phyloP scores from a whole-genome alignment of 1,140 invertebrate species.

The Philopotamus ludificatus region DNA sequence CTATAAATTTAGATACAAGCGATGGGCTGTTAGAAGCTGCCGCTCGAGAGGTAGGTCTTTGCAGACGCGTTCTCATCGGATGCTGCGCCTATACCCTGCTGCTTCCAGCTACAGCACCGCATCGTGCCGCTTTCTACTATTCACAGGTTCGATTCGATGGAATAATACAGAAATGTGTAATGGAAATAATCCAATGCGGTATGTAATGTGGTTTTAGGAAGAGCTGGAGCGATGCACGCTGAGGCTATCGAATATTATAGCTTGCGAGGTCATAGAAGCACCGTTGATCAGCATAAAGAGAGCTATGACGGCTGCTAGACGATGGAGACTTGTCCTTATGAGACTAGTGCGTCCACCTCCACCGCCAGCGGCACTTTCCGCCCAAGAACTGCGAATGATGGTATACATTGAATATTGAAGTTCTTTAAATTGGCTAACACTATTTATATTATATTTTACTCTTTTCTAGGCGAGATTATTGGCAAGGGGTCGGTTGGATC shows the following conservation, averaged over 20 bases:
- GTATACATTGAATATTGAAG: constrained; percentile 22
- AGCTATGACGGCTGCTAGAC: constrained; percentile 13
- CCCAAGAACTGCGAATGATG: constrained; percentile 36
- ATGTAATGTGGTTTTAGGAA: constrained; percentile 18
- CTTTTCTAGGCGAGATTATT: constrained; percentile 28
- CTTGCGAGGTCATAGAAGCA: constrained; percentile 35
- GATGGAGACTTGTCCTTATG: constrained; percentile 34
- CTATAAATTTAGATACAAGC: constrained; percentile 24
- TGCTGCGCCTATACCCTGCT: constrained; percentile 32
- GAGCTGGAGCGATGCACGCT: constrained; percentile 34
- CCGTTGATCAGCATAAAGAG: constrained; percentile 24
- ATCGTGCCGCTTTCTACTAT: constrained; percentile 36
- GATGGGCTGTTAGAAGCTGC: constrained; percentile 30
- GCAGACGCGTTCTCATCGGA: constrained; percentile 33
- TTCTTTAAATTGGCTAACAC: too few relatives aligned
- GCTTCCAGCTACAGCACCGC: constrained; percentile 20
- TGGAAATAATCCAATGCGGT: not conserved
- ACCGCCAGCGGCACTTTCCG: constrained; percentile 30
- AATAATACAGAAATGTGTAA: not conserved
- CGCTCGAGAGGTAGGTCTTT: constrained; percentile 33
- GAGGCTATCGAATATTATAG: constrained; percentile 25
- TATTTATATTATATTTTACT: not conserved
- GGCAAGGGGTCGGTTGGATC: constrained; percentile 32
- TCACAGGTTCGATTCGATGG: constrained; percentile 25
- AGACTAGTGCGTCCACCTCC: constrained; percentile 33